These are phyloP conservation scores for Drosophila tsacasi DNA, from an alignment of 1,140 invertebrate genomes.

Conservation along the genomic window DNA sequence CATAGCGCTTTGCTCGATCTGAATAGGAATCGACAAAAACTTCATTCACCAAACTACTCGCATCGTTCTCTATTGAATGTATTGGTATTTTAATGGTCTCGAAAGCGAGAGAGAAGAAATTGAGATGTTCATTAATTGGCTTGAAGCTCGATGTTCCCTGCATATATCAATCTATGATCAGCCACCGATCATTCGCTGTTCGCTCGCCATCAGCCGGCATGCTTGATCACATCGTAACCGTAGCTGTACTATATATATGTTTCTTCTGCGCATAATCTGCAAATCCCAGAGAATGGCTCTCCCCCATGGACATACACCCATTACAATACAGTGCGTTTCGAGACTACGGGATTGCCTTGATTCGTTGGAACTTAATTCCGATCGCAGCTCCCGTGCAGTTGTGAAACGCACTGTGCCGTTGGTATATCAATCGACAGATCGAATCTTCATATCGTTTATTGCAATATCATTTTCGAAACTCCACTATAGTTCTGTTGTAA, in stretches of 20 bases:
- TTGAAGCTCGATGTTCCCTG: slow-evolving; percentile 15
- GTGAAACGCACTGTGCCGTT: slow-evolving; percentile 23
- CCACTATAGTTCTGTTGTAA: slow-evolving; percentile 39
- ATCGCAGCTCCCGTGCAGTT: slow-evolving; percentile 1
- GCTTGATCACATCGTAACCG: slow-evolving; percentile 54
- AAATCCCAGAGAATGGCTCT: slow-evolving; percentile 20
- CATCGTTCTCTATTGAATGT: slow-evolving; percentile 51
- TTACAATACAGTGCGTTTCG: slow-evolving; percentile 22
- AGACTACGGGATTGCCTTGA: background rate
- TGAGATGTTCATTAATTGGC: slow-evolving; percentile 37
- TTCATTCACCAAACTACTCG: slow-evolving; percentile 46
- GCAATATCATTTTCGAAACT: slow-evolving; percentile 34
- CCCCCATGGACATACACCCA: slow-evolving; percentile 46
- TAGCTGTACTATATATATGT: slow-evolving; percentile 30
- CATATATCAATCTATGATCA: slow-evolving; percentile 33
- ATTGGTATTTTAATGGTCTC: slow-evolving; percentile 39
- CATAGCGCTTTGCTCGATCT: slow-evolving; percentile 30
- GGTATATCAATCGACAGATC: slow-evolving; percentile 17
- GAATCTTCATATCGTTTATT: slow-evolving; percentile 23
- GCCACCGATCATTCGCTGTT: slow-evolving; percentile 39
- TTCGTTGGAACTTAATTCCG: background rate
- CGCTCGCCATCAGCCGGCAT: slow-evolving; percentile 67
- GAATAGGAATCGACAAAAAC: slow-evolving; percentile 36
- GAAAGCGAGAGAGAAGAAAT: background rate
- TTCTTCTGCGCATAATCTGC: slow-evolving; percentile 23